phyloP scores from a whole-genome alignment of 2,888 invertebrate genomes.

The Rugalucina vietnamica region DNA sequence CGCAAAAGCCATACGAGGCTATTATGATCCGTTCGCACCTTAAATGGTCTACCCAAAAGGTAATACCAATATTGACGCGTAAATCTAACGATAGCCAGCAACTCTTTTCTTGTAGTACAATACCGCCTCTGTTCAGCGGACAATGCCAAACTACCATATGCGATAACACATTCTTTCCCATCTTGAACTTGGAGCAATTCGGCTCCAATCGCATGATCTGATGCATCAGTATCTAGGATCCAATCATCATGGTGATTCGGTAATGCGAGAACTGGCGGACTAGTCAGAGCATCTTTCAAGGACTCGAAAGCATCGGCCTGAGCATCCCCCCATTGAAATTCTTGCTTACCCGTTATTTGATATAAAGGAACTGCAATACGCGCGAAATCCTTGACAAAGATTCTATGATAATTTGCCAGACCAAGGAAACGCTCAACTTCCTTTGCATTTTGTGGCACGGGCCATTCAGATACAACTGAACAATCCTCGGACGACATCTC shows the following conservation, averaged over 20 bases:
- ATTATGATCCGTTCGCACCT: conserved; percentile 26
- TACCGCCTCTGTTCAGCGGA: conserved; percentile 43
- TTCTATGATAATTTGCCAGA: background rate
- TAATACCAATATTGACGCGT: conserved; percentile 51
- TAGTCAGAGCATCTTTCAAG: background rate
- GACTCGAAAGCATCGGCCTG: background rate
- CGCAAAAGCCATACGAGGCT: conserved; percentile 46
- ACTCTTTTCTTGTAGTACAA: conserved; percentile 50
- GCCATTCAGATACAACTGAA: too few relatives aligned
- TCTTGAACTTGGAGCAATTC: background rate
- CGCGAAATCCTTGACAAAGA: background rate
- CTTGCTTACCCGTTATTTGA: background rate
- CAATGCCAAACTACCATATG: conserved; percentile 45
- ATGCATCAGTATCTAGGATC: background rate
- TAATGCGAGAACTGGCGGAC: background rate
- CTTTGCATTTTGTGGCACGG: too few relatives aligned
- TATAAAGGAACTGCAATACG: background rate
- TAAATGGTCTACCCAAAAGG: conserved; percentile 40
- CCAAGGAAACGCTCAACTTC: background rate
- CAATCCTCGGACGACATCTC: too few relatives aligned
- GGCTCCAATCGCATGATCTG: background rate
- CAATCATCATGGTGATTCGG: background rate
- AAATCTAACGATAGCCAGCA: conserved; percentile 49
- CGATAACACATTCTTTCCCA: conserved; percentile 40
- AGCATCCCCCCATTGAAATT: background rate